Evolutionary conservation across 2,888 invertebrate genomes (phyloP).

Genomic region (Petrophora chlorosata): DNA sequence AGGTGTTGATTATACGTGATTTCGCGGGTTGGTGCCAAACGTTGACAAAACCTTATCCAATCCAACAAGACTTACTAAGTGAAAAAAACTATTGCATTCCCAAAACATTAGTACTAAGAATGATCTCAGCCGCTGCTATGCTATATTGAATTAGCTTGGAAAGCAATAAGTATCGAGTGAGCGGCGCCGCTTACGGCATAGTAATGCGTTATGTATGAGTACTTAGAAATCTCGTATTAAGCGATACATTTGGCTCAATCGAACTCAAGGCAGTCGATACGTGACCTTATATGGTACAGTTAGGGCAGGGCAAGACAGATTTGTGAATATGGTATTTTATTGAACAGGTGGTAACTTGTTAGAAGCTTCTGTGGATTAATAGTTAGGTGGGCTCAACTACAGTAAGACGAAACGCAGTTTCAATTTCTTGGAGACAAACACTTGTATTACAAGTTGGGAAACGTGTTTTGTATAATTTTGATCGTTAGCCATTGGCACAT

Average conservation of each 20-base stretch:
- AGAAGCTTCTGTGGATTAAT: not conserved
- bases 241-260: slow-evolving; percentile 27
- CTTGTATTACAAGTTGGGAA: no score
- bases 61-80: no score
- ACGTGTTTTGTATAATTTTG: no score
- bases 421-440: no score
- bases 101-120: no score
- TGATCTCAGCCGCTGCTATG: not conserved
- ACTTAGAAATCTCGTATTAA: slow-evolving; percentile 18
- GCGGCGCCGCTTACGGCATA: slow-evolving; percentile 1
- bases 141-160: not conserved
- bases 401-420: no score
- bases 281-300: slow-evolving; percentile 20
- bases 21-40: no score
- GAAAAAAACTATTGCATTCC: no score
- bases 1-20: no score
- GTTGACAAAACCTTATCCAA: no score
- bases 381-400: no score
- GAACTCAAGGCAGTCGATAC: slow-evolving; percentile 24
- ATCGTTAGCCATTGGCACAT: no score
- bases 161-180: slow-evolving; percentile 1
- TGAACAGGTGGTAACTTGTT: not conserved
- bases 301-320: slow-evolving; percentile 20
- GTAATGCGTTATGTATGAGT: slow-evolving; percentile 19
- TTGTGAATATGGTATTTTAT: not conserved